These are phyloP conservation scores for Spheniscus humboldti DNA, from an alignment of 2,797 vertebrate species.

Conservation along the genomic window DNA sequence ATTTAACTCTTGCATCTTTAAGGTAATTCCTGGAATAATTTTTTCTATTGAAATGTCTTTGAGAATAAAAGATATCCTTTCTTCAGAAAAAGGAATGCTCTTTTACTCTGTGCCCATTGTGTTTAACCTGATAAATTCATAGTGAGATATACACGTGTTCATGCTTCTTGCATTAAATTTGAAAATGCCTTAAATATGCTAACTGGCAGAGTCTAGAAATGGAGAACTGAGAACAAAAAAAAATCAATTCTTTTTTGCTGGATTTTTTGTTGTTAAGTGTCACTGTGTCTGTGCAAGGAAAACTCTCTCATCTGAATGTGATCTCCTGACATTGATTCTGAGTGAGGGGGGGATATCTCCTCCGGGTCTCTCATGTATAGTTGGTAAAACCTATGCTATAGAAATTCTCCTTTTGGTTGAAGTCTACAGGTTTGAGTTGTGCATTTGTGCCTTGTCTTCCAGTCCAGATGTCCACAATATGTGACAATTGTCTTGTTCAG, in stretches of 20 bases:
- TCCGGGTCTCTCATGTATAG: not conserved
- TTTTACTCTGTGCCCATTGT: not conserved
- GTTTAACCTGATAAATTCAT: not conserved
- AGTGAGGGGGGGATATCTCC: not conserved
- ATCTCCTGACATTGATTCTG: not conserved
- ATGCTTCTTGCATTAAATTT: not conserved
- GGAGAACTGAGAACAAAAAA: not conserved
- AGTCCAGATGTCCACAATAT: no score
- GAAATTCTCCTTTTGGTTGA: not conserved
- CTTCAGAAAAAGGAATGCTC: not conserved
- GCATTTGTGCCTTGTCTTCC: not conserved
- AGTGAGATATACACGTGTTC: not conserved
- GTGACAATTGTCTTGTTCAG: not conserved
- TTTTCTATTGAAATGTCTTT: not conserved
- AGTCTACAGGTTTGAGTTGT: not conserved
- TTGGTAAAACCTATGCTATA: not conserved
- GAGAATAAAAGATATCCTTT: not conserved
- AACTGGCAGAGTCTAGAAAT: not conserved
- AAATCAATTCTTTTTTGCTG: not conserved
- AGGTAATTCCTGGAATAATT: not conserved
- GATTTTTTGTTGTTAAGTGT: not conserved
- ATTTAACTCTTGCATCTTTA: not conserved
- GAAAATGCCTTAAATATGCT: not conserved
- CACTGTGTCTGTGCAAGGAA: not conserved
- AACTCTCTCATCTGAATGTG: not conserved